Evolutionary conservation across 2,888 invertebrate genomes (phyloP).

Genomic region (Drosophila paramelanica): DNA sequence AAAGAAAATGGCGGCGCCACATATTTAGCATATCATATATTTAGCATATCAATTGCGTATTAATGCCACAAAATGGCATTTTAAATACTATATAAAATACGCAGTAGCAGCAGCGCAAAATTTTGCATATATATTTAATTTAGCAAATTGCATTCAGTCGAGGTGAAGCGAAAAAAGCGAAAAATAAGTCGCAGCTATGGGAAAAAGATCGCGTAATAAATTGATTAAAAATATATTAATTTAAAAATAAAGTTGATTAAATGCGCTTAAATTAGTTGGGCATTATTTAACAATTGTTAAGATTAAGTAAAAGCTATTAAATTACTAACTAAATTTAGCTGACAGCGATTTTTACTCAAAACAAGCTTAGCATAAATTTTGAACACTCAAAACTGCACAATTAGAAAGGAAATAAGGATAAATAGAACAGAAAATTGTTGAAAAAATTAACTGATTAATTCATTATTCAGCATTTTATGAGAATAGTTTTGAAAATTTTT

Average conservation of each 20-base stretch:
- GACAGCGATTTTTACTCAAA: background rate
- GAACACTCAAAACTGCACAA: background rate
- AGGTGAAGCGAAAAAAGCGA: background rate
- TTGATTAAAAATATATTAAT: background rate
- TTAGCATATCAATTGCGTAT: constrained; percentile 27
- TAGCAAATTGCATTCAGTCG: background rate
- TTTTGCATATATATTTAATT: background rate
- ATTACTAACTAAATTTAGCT: background rate
- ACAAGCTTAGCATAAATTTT: no score
- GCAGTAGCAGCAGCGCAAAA: background rate
- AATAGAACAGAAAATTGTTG: background rate
- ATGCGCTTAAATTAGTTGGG: background rate
- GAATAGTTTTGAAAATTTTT: background rate
- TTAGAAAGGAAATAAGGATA: background rate
- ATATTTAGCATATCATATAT: constrained; percentile 44
- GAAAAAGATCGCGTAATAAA: background rate
- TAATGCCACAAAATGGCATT: constrained; percentile 19
- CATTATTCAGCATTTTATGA: background rate
- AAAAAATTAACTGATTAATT: background rate
- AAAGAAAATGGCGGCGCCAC: constrained; percentile 71
- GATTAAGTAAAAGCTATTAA: background rate
- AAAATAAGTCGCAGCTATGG: background rate
- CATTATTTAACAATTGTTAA: no score
- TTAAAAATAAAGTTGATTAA: background rate
- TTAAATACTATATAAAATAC: constrained; percentile 3